A percentile compares a stretch with the other conserved stretches of the same genome.
phyloP scores from a whole-genome alignment of 2,888 invertebrate species.

The Chorisops tibialis region DNA sequence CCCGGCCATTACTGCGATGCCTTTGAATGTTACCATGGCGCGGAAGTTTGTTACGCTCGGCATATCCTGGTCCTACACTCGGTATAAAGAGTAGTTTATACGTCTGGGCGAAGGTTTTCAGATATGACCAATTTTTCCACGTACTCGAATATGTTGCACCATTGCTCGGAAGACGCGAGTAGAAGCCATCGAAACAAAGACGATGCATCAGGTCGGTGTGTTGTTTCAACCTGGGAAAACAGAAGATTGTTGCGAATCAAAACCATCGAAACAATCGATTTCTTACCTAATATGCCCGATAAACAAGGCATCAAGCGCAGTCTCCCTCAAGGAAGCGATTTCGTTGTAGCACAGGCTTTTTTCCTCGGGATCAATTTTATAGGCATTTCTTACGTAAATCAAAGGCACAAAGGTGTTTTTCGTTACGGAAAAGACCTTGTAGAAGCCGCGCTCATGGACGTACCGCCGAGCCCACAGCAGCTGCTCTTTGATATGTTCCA shows the following conservation, averaged over 20 bases:
- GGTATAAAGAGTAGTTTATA: constrained; percentile 63
- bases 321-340: constrained; percentile 52
- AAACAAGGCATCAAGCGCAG: constrained; percentile 58
- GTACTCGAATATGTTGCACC: constrained; percentile 64
- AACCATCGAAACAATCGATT: background rate
- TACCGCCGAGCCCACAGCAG: constrained; percentile 42
- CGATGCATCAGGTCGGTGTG: constrained; percentile 57
- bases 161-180: constrained; percentile 64
- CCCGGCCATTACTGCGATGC: constrained; percentile 50
- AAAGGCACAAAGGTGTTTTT: constrained; percentile 54
- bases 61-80: constrained; percentile 68
- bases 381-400: constrained; percentile 64
- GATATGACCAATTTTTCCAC: constrained; percentile 59
- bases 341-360: constrained; percentile 50
- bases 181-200: constrained; percentile 60
- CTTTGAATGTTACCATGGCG: constrained; percentile 48
- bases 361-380: constrained; percentile 56
- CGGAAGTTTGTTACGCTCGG: constrained; percentile 59
- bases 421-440: constrained; percentile 46
- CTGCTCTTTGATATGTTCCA: constrained; percentile 53
- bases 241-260: too few species aligned
- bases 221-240: constrained; percentile 42
- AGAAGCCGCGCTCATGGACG: constrained; percentile 43
- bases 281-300: constrained; percentile 55
- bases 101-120: constrained; percentile 57